These are phyloP conservation scores for Hydropsyche tenuis DNA, from an alignment of 1,140 invertebrate species.

Conservation along the genomic window DNA sequence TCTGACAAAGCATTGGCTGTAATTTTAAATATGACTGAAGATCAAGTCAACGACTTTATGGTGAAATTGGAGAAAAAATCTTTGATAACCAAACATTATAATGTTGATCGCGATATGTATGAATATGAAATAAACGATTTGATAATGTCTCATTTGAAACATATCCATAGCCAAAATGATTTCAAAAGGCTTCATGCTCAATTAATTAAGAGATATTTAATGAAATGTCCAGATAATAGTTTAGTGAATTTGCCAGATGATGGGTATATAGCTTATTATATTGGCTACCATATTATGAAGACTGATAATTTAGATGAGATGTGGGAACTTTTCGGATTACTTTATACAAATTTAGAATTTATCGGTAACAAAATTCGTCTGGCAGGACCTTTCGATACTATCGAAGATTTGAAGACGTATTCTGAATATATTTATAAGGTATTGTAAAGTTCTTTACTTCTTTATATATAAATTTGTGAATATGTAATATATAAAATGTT, in stretches of 20 bases:
- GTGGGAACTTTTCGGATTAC: constrained; percentile 34
- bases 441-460: background rate
- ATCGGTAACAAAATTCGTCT: constrained; percentile 47
- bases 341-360: constrained; percentile 41
- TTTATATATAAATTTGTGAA: background rate
- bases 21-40: constrained; percentile 24
- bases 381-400: constrained; percentile 27
- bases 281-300: constrained; percentile 44
- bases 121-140: constrained; percentile 47
- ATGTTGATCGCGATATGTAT: constrained; percentile 35
- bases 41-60: constrained; percentile 27
- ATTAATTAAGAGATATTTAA: constrained; percentile 38
- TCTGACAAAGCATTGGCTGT: constrained; percentile 36
- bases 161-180: constrained; percentile 20
- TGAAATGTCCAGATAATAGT: constrained; percentile 11
- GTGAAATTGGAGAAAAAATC: constrained; percentile 41
- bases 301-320: constrained; percentile 33
- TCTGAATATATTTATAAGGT: constrained; percentile 26
- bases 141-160: constrained; percentile 41
- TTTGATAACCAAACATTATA: constrained; percentile 43
- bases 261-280: constrained; percentile 43
- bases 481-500: background rate
- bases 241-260: constrained; percentile 42
- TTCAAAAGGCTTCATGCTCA: constrained; percentile 38
- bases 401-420: constrained; percentile 35